These are phyloP conservation scores for Eupithecia centaureata DNA, from an alignment of 2,888 invertebrate genomes.

Conservation along the genomic window DNA sequence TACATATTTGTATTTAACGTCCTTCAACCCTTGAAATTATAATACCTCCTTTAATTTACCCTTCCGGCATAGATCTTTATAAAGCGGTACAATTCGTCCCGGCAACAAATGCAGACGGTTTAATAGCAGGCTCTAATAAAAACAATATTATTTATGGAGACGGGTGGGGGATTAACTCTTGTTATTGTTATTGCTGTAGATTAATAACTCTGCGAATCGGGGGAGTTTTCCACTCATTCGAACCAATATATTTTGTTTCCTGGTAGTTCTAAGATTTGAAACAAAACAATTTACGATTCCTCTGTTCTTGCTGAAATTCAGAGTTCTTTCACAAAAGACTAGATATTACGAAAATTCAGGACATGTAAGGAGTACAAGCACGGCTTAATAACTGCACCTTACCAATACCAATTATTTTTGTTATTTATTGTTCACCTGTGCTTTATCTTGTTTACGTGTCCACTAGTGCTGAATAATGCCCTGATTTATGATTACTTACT, in stretches of 20 bases:
- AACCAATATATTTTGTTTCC: background rate
- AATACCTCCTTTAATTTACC: conserved; percentile 41
- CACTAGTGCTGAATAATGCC: too few relatives aligned
- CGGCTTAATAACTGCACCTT: too few relatives aligned
- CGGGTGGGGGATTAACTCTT: conserved; percentile 42
- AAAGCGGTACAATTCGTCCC: conserved; percentile 64
- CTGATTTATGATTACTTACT: too few relatives aligned
- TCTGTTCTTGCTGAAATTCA: too few relatives aligned
- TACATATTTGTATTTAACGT: conserved; percentile 9
- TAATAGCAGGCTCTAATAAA: conserved; percentile 57
- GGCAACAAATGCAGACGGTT: conserved; percentile 55
- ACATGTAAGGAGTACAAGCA: too few relatives aligned
- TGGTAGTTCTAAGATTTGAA: background rate
- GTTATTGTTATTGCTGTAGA: conserved; percentile 5
- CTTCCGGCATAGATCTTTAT: conserved; percentile 57
- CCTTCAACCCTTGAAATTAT: conserved; percentile 25
- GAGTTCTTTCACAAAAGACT: background rate
- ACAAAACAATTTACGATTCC: background rate
- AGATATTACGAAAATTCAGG: too few relatives aligned
- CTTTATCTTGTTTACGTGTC: too few relatives aligned
- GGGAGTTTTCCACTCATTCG: background rate
- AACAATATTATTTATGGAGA: conserved; percentile 57
- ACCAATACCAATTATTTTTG: too few relatives aligned
- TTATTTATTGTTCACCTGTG: too few relatives aligned
- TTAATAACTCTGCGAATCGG: background rate